Evolutionary conservation across 2,888 invertebrate genomes (phyloP), one percentile per base, ranked within the genome.

Genomic region (Heliconius hortense): DNA sequence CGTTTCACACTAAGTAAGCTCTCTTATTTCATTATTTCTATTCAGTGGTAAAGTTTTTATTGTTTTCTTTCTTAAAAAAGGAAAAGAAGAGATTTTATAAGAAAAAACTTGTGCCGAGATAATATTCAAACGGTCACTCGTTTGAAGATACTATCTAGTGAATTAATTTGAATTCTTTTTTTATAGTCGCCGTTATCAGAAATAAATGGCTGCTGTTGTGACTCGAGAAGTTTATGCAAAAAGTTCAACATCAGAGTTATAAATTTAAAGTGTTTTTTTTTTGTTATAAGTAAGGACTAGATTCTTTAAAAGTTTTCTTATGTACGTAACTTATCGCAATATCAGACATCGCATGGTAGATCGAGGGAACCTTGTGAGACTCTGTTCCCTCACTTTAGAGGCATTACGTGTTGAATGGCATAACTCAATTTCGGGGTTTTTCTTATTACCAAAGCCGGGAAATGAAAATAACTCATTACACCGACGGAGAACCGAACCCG

Each of bases 31-130:
- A 85, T 90, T 90, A 88, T 88, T 91, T 89, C 89, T 89, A 91
- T 91, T 92, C 89, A 90, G 89, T 88, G 86, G 85, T 85, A 86
- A 90, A 90, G 87, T 91, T 92, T 89, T 84, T 89, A 90, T 90
- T 90, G 89, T 88, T 90, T 89, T 89, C 89, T 83, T 84, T 18
- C 24, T 88, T 87, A 81, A 80, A 85, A n/a, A 83, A 81, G 67
- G 82, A 82, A 87, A 84, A 83, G 82, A 39, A 31, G 66, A 28
- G 85, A 84, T 85, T 86, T 84, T 85, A 82, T 48, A 75, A 71
- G 70, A 74, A 62, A 76, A 80, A 79, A 73, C 76, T 78, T 77
- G 66, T n/a, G 53, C 66, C 53, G 75, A 89, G 89, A 89, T 90
- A 89, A 88, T 86, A 85, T 84, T 86, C 82, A 80, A 81, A 77